Conservation (phyloP, 2,888 invertebrate species). For the Cantharis nigra region DNA sequence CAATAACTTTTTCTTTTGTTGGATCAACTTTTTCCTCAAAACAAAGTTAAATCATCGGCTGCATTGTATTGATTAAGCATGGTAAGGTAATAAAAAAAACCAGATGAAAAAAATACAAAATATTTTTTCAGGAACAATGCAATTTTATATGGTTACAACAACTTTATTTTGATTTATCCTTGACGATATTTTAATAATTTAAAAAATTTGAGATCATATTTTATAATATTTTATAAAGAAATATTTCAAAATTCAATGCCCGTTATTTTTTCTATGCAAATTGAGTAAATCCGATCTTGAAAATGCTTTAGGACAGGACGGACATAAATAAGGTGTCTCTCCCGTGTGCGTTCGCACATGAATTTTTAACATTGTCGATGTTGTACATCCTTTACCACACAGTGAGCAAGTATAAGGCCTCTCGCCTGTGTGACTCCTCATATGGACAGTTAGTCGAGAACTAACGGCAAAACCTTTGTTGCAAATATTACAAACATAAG, state of each 20-base stretch:
- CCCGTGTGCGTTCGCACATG: slow-evolving; percentile 41
- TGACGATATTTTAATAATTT: not conserved
- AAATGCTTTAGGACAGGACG: slow-evolving; percentile 37
- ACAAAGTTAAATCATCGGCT: not conserved
- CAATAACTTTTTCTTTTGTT: slow-evolving; percentile 51
- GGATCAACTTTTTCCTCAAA: not conserved
- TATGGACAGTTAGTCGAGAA: slow-evolving; percentile 38
- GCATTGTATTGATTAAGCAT: not conserved
- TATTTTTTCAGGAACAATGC: not conserved
- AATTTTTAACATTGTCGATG: slow-evolving; percentile 38
- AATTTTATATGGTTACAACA: not conserved
- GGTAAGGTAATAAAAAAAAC: not conserved
- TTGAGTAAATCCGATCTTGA: slow-evolving; percentile 37
- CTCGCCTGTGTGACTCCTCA: slow-evolving; percentile 40
- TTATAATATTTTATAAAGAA: not conserved
- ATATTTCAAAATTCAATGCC: slow-evolving; percentile 26
- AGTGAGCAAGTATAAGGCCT: slow-evolving; percentile 36
- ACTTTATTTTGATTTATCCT: not conserved
- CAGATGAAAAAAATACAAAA: not conserved
- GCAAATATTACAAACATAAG: slow-evolving; percentile 37
- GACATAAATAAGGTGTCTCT: slow-evolving; percentile 40
- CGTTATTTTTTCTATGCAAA: slow-evolving; percentile 39
- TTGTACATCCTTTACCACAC: slow-evolving; percentile 39
- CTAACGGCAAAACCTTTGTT: slow-evolving; percentile 37
- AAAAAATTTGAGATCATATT: not conserved